Base-by-base conservation (phyloP, 2,113 vertebrate species). In the Campylomormyrus numenius region DNA sequence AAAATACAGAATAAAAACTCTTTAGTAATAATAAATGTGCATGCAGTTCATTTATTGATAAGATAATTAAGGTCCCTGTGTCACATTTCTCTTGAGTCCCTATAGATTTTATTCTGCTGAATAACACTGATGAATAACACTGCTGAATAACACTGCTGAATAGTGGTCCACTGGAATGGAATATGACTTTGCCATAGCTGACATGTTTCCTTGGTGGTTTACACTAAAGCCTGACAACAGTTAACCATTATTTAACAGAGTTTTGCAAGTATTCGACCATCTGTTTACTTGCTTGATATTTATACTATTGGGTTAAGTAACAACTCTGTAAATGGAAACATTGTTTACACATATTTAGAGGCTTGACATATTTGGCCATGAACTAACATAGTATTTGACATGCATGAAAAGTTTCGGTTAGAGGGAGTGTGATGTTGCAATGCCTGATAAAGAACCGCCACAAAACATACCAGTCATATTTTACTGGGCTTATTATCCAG, bases 11-110 rank as follows among this genome's bases (percentile, higher is more conserved):
- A 80, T 80, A 80, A 86, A 49, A 86, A 50, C 7, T 86, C 21
- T 86, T n/a, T 86, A 27, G 21, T 85, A 48, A 48, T 85, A 85
- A 70, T 70, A 70, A 86, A 48, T 48, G 48, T 86, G 84, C 84
- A 86, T 86, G 84, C 45, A 86, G 2, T 49, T 86, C n/a, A 86
- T 48, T 86, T n/a, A n/a, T 5, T 86, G 46, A 86, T 86, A 50
- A 86, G 46, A 24, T 48, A 50, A 86, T 50, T 80, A 80, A 42
- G 35, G 35, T 35, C 74, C 70, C 35, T 42, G 31, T 17, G 15
- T 80, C n/a, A n/a, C 74, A 42, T 80, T 80, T 80, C 13, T 39
- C 35, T 80, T 80, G 1, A 13, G n/a, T 66, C 9, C 62, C n/a
- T 27, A 27, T 77, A 77, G 31, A 39, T 80, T 80, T 17, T 42